Evolutionary conservation across 2,113 vertebrate species (phyloP).

Genomic region (Dicerorhinus sumatrensis): DNA sequence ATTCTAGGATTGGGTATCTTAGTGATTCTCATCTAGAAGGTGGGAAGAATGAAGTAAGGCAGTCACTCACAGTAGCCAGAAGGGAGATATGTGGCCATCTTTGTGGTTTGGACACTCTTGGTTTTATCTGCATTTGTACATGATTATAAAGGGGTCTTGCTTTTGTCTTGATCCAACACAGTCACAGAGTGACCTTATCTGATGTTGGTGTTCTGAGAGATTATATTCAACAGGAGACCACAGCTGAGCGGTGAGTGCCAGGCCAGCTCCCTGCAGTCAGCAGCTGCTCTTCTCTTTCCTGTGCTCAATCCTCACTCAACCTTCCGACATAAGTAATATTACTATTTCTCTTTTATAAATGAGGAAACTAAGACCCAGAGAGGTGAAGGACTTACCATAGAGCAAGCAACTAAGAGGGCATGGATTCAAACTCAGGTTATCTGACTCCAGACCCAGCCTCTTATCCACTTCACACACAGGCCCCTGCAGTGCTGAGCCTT

Average conservation of each 20-base stretch:
- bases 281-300: neutral
- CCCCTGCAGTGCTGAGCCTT: neutral
- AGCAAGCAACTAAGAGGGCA: neutral
- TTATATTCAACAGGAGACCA: neutral
- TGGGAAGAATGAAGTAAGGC: neutral
- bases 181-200: neutral
- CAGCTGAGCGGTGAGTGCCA: fast-evolving
- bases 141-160: neutral
- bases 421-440: neutral
- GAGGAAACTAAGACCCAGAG: neutral
- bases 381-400: neutral
- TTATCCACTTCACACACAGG: neutral
- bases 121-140: neutral
- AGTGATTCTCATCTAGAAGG: neutral
- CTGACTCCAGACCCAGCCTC: neutral
- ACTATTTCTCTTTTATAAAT: neutral
- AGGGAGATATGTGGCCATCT: neutral
- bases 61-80: neutral
- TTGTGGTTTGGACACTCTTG: neutral
- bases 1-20: neutral
- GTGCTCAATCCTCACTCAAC: neutral
- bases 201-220: neutral
- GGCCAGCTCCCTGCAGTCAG: neutral
- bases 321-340: neutral
- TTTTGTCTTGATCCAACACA: neutral